A percentile compares a stretch with the other conserved stretches of the same genome.
Evolutionary conservation across 2,888 invertebrate species (phyloP).

Genomic region (Epinotia nisella): DNA sequence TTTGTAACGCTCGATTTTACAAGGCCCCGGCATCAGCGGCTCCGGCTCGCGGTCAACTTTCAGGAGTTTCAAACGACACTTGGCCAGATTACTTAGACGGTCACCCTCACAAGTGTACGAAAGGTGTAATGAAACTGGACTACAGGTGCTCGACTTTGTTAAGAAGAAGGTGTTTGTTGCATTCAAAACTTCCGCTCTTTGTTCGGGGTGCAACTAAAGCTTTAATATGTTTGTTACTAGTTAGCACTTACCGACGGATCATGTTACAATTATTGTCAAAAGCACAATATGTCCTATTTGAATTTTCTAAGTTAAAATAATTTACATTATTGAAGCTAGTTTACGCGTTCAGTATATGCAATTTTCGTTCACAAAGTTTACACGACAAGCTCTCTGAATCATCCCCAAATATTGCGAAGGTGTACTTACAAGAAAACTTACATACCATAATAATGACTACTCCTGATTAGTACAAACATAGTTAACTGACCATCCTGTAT

Average conservation of each 20-base stretch:
- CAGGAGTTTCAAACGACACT: constrained; percentile 62
- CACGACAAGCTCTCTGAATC: no score
- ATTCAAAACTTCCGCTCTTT: constrained; percentile 44
- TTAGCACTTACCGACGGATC: not conserved
- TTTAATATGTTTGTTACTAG: constrained; percentile 9
- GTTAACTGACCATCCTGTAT: no score
- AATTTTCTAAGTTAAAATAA: no score
- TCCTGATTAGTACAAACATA: no score
- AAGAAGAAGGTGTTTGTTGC: constrained; percentile 45
- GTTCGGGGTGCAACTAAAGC: constrained; percentile 32
- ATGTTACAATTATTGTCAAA: not conserved
- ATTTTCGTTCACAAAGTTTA: no score
- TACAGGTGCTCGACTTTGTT: constrained; percentile 48
- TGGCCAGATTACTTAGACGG: constrained; percentile 55
- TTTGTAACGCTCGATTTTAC: constrained; percentile 51
- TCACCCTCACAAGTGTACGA: constrained; percentile 50
- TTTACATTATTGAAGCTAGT: no score
- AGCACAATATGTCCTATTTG: no score
- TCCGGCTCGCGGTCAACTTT: constrained; percentile 51
- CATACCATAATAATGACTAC: no score
- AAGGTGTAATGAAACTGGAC: constrained; percentile 51
- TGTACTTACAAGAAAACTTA: no score
- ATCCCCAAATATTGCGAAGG: no score
- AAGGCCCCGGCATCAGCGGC: constrained; percentile 53
- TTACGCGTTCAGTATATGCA: no score